Conservation (phyloP, 1,140 invertebrate genomes). For the Belonocnema kinseyi region DNA sequence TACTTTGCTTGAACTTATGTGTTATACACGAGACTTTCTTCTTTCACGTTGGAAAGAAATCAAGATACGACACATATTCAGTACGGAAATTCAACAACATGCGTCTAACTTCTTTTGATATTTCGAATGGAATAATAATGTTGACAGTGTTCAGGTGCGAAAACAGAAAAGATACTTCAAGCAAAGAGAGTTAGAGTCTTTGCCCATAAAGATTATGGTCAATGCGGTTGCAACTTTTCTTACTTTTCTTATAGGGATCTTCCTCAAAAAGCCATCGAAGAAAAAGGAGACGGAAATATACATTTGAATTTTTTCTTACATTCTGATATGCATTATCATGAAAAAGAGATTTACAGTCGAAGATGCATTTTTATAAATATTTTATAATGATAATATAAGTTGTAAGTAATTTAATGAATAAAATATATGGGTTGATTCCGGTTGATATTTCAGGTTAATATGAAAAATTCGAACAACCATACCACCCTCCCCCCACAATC, state of each 20-base stretch:
- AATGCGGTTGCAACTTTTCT: neutral
- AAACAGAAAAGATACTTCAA: neutral
- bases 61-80: neutral
- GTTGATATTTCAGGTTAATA: no score
- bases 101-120: neutral
- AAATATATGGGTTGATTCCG: no score
- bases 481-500: no score
- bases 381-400: no score
- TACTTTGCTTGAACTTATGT: conserved; percentile 16
- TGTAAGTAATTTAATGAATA: no score
- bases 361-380: no score
- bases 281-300: no score
- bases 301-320: no score
- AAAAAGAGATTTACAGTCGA: no score
- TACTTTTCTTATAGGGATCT: neutral
- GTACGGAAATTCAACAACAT: neutral
- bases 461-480: no score
- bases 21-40: neutral
- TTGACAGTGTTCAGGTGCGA: neutral
- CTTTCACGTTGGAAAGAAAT: neutral
- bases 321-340: no score
- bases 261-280: neutral
- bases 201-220: neutral
- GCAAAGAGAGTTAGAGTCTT: neutral
- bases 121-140: neutral